These are phyloP conservation scores for Phalacrocorax pelagicus DNA, from an alignment of 2,113 vertebrate genomes.

Conservation along the genomic window DNA sequence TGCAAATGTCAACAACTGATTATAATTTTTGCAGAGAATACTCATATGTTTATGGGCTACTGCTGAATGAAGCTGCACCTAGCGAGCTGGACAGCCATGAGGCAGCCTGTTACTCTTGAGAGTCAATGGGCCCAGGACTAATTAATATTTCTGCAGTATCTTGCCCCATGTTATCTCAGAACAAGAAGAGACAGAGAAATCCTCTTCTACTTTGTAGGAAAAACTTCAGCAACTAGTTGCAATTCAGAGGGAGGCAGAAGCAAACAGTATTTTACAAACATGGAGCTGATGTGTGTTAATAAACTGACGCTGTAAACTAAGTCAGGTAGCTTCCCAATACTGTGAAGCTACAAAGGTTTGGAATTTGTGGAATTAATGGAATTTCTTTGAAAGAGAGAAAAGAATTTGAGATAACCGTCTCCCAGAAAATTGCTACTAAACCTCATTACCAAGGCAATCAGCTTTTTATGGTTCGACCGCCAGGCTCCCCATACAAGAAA, in stretches of 20 bases:
- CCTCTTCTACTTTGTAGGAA: background rate
- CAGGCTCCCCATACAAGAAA: background rate
- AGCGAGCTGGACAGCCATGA: background rate
- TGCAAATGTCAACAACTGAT: background rate
- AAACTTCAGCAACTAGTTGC: background rate
- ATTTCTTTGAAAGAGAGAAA: background rate
- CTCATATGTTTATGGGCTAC: background rate
- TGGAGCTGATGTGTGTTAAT: background rate
- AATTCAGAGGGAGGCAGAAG: background rate
- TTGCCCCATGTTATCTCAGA: background rate
- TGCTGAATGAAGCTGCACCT: background rate
- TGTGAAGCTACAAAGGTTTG: background rate
- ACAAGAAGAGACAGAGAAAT: background rate
- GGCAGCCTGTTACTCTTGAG: background rate
- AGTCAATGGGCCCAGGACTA: background rate
- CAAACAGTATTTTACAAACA: background rate
- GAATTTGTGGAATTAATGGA: background rate
- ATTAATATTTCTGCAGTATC: background rate
- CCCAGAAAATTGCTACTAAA: background rate
- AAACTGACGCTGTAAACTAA: background rate
- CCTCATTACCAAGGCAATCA: background rate
- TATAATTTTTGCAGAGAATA: background rate
- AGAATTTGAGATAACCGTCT: background rate
- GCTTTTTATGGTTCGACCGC: background rate
- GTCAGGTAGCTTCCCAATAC: background rate